Conservation (phyloP, 2,113 vertebrate genomes). For the Chunga burmeisteri region DNA sequence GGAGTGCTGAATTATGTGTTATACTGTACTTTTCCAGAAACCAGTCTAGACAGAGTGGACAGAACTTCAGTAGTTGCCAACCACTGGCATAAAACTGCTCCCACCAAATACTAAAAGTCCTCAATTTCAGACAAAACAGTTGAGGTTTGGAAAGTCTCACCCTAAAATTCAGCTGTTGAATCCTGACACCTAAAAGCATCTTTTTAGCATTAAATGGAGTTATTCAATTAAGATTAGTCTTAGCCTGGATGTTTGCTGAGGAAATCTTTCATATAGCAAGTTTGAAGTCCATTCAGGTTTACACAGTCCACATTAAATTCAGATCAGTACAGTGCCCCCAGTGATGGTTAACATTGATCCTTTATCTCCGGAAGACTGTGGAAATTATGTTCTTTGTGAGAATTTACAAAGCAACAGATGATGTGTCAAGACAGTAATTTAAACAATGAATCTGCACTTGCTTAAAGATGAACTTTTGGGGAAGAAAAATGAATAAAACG, state of each 20-base stretch:
- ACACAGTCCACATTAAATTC: not conserved
- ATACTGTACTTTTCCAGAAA: not conserved
- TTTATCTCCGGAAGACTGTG: not conserved
- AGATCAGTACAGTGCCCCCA: not conserved
- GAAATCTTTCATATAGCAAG: not conserved
- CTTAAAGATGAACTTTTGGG: conserved; percentile 71
- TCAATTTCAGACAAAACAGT: not conserved
- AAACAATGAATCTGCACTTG: conserved; percentile 64
- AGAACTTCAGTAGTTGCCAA: not conserved
- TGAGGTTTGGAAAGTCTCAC: not conserved
- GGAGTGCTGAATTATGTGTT: not conserved
- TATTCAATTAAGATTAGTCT: not conserved
- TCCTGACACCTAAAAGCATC: not conserved
- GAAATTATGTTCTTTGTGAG: conserved; percentile 3
- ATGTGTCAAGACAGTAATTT: conserved; percentile 67
- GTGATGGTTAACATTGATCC: not conserved
- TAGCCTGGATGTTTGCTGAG: not conserved
- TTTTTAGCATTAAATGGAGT: not conserved
- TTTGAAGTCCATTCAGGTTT: not conserved
- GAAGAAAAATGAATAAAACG: conserved; percentile 70
- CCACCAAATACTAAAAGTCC: not conserved
- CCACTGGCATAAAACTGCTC: not conserved
- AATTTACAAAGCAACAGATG: conserved; percentile 57
- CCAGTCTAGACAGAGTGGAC: not conserved
- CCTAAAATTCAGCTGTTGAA: not conserved